A percentile compares a stretch with the other conserved stretches of the same genome.
phyloP scores from a whole-genome alignment of 2,113 vertebrate genomes.

The Emydura subglobosa region DNA sequence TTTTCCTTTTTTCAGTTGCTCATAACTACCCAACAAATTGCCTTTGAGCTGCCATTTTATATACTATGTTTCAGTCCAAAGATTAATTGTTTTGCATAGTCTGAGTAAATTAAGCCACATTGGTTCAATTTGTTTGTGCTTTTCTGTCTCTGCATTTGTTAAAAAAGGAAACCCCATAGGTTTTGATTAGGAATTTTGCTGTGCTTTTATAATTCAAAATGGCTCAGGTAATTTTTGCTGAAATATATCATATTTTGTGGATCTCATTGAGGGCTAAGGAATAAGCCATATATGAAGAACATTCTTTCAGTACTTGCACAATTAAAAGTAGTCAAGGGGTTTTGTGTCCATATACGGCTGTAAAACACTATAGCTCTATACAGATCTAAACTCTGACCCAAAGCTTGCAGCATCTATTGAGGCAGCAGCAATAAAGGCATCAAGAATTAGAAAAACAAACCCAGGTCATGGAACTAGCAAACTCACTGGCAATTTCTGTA shows the following conservation, averaged over 20 bases:
- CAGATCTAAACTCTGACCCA: not conserved
- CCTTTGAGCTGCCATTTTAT: too few relatives aligned
- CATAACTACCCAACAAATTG: too few relatives aligned
- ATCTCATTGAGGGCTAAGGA: not conserved
- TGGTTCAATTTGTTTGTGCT: not conserved
- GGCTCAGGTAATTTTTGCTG: not conserved
- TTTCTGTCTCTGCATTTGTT: not conserved
- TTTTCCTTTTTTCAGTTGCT: too few relatives aligned
- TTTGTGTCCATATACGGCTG: not conserved
- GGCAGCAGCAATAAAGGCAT: not conserved
- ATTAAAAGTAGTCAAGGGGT: too few relatives aligned
- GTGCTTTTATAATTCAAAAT: not conserved
- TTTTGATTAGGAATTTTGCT: not conserved
- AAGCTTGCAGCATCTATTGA: not conserved
- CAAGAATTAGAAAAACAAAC: not conserved
- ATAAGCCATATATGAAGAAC: not conserved
- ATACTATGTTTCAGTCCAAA: too few relatives aligned
- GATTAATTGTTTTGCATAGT: too few relatives aligned
- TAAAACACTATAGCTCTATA: not conserved
- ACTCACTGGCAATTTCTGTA: not conserved
- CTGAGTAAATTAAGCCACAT: not conserved
- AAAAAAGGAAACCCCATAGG: not conserved
- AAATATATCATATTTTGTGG: not conserved
- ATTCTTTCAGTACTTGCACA: too few relatives aligned
- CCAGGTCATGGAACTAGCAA: too few relatives aligned